Percentiles rank a stretch among this genome's conserved stretches.
These are phyloP conservation scores for Seira sanloemensis DNA, from an alignment of 2,888 invertebrate genomes.

Conservation along the genomic window DNA sequence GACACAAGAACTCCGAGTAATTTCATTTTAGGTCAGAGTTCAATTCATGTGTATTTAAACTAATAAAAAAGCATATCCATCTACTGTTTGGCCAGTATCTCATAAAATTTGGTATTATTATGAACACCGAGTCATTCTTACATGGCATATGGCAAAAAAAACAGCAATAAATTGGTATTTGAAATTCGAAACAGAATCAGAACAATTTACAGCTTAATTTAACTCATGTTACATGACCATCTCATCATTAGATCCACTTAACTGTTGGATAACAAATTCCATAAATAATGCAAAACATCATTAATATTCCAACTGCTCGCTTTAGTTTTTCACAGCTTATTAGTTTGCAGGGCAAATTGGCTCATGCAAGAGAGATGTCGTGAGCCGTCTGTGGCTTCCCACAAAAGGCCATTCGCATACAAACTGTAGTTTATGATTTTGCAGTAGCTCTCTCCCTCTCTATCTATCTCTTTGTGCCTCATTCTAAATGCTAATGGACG, in stretches of 20 bases:
- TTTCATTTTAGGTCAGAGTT: too few relatives aligned
- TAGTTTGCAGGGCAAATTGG: neutral
- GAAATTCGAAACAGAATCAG: too few relatives aligned
- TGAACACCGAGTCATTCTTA: too few relatives aligned
- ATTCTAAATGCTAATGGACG: neutral
- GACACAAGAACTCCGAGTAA: constrained; percentile 68
- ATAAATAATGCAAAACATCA: neutral
- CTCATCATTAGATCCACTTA: neutral
- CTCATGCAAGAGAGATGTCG: neutral
- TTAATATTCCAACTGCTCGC: neutral
- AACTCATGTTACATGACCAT: neutral
- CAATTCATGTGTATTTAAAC: too few relatives aligned
- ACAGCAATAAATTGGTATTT: too few relatives aligned
- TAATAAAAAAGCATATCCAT: too few relatives aligned
- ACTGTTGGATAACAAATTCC: neutral
- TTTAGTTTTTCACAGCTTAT: neutral
- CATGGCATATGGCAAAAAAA: too few relatives aligned
- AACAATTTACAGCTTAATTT: neutral
- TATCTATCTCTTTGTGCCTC: too few relatives aligned
- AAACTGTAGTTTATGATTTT: neutral
- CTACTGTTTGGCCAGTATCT: too few relatives aligned
- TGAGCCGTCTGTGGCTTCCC: neutral
- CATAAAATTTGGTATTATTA: too few relatives aligned
- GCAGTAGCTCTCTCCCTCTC: neutral
- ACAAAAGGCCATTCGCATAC: neutral